These are phyloP conservation scores for Okapia johnstoni DNA, from an alignment of 2,113 vertebrate genomes.

Conservation along the genomic window DNA sequence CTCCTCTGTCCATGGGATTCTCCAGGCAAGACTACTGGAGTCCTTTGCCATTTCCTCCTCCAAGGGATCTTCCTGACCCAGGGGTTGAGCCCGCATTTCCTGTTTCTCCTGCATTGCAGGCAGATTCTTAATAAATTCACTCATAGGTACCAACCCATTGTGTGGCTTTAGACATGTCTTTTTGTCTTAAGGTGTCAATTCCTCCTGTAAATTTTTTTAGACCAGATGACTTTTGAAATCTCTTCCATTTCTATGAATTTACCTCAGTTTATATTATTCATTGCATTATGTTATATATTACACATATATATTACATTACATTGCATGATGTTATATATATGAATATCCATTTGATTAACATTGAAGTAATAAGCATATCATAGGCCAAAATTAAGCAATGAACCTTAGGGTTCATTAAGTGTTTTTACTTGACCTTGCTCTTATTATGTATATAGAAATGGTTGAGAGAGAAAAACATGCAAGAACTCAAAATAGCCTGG, in stretches of 20 bases:
- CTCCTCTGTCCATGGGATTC: background rate
- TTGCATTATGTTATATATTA: background rate
- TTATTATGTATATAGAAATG: background rate
- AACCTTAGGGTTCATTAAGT: background rate
- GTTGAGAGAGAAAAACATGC: background rate
- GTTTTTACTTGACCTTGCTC: background rate
- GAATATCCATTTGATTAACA: background rate
- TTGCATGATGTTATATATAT: background rate
- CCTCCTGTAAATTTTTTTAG: background rate
- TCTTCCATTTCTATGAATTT: conserved; percentile 2
- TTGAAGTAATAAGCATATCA: background rate
- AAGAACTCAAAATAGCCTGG: background rate
- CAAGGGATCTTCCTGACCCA: background rate
- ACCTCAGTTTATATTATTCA: background rate
- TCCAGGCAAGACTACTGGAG: background rate
- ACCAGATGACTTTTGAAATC: background rate
- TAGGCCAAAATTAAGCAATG: background rate
- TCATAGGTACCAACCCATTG: background rate
- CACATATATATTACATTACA: background rate
- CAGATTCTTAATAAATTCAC: background rate
- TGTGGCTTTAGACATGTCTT: background rate
- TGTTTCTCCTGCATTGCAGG: background rate
- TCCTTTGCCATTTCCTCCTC: background rate
- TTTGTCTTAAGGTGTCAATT: background rate
- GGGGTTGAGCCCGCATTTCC: fast-evolving